Conservation (phyloP, 2,113 vertebrate species). For the Elanoides forficatus region DNA sequence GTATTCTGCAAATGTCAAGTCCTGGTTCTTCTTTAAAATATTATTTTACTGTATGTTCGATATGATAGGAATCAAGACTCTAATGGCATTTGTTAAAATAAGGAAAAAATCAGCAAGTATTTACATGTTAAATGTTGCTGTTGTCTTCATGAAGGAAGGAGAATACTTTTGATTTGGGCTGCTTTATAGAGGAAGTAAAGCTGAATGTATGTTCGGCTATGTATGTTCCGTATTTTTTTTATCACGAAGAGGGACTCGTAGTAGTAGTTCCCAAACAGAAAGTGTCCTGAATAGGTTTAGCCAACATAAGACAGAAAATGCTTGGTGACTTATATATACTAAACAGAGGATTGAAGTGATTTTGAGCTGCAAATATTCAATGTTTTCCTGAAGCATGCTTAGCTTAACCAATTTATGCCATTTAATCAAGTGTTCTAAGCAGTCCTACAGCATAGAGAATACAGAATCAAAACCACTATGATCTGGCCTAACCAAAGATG, state of each 20-base stretch:
- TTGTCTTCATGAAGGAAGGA: not conserved
- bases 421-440: not conserved
- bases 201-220: not conserved
- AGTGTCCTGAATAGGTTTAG: not conserved
- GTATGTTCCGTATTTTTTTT: not conserved
- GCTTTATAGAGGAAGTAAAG: not conserved
- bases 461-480: not conserved
- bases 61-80: not conserved
- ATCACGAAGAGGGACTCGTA: not conserved
- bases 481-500: not conserved
- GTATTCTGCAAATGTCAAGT: not conserved
- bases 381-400: not conserved
- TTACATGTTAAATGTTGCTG: not conserved
- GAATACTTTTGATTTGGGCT: not conserved
- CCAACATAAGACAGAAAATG: not conserved
- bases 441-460: not conserved
- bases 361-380: not conserved
- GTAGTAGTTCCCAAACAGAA: not conserved
- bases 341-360: not conserved
- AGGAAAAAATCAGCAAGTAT: not conserved
- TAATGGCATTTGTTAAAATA: not conserved
- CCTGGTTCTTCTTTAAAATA: not conserved
- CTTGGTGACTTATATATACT: not conserved
- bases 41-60: not conserved
- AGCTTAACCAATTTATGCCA: not conserved